Evolutionary conservation across 2,888 invertebrate genomes (phyloP).

Genomic region (Masnerella sp.): DNA sequence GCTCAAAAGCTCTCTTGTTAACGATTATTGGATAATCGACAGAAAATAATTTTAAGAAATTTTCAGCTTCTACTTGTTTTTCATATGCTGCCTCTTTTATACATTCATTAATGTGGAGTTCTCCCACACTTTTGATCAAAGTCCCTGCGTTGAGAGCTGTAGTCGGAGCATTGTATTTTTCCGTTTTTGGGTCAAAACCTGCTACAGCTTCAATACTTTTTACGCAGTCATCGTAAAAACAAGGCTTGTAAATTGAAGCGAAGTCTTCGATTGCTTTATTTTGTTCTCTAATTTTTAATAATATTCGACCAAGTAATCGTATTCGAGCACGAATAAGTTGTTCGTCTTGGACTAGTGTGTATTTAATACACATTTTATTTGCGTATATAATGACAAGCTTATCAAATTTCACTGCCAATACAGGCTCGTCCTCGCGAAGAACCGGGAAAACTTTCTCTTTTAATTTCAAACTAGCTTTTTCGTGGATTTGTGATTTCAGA

Average conservation of each 20-base stretch:
- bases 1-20: slow-evolving; percentile 46
- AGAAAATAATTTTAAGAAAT: neutral
- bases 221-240: slow-evolving; percentile 44
- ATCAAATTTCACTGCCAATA: slow-evolving; percentile 52
- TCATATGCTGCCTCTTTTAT: neutral
- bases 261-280: slow-evolving; percentile 52
- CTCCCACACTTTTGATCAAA: neutral
- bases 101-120: neutral
- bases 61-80: neutral
- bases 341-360: slow-evolving; percentile 43
- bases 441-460: slow-evolving; percentile 39
- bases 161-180: neutral
- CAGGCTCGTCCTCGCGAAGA: slow-evolving; percentile 52
- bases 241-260: slow-evolving; percentile 59
- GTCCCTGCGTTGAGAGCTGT: neutral
- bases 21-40: slow-evolving; percentile 33
- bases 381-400: slow-evolving; percentile 43
- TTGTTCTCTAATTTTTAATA: neutral
- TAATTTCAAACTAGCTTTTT: neutral
- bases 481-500: neutral
- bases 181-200: neutral
- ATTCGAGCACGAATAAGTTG: slow-evolving; percentile 48
- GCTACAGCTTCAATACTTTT: slow-evolving; percentile 39
- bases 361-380: too few relatives aligned
- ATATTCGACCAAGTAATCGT: slow-evolving; percentile 39